Conservation (phyloP, 2,113 vertebrate genomes). For the Leptosomus discolor region DNA sequence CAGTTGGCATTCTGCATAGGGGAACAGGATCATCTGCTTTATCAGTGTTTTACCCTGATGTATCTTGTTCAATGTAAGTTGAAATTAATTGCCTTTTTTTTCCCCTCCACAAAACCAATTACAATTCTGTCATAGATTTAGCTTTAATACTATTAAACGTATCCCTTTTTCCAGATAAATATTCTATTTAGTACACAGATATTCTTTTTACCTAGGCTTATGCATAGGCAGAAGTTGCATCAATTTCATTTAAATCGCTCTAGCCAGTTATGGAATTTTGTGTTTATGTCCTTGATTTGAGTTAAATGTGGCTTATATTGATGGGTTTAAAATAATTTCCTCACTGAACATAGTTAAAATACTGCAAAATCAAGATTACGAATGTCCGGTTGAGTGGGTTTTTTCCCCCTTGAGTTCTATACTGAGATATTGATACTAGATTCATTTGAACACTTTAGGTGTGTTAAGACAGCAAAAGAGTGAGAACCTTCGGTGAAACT, state of each 20-base stretch:
- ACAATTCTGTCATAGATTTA: constrained; percentile 9
- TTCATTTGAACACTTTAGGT: neutral
- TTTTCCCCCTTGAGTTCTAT: neutral
- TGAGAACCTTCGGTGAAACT: neutral
- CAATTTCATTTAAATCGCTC: neutral
- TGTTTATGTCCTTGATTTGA: neutral
- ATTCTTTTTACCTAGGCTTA: neutral
- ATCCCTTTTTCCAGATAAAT: neutral
- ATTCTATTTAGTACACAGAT: neutral
- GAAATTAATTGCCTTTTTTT: constrained; percentile 65
- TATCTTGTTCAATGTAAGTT: constrained; percentile 56
- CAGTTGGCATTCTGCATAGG: constrained; percentile 60
- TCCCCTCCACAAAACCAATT: constrained; percentile 25
- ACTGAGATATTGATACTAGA: neutral
- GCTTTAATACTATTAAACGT: neutral
- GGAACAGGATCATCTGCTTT: constrained; percentile 50
- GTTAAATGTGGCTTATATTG: neutral
- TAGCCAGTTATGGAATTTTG: neutral
- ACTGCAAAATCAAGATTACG: neutral
- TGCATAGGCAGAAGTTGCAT: neutral
- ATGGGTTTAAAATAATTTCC: neutral
- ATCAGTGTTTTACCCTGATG: constrained; percentile 63
- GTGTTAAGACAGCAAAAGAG: neutral
- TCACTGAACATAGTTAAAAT: neutral
- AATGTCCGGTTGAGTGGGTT: neutral